A percentile compares a stretch with the other conserved stretches of the same genome.
These are phyloP conservation scores for Leptinotarsa rubiginosa DNA, from an alignment of 2,888 invertebrate genomes.

Conservation along the genomic window DNA sequence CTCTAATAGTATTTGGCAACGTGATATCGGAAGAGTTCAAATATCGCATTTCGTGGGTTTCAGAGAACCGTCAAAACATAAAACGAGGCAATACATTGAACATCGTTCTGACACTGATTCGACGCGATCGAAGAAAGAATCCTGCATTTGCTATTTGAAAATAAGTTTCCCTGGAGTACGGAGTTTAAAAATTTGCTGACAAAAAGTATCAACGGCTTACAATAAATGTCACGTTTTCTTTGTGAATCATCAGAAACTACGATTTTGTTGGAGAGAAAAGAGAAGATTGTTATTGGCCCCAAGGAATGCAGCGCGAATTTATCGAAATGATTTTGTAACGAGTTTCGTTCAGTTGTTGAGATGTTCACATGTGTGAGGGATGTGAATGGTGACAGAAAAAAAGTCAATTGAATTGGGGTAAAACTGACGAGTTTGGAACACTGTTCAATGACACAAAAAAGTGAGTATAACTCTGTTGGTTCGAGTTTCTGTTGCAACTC, in stretches of 20 bases:
- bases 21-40: conserved; percentile 1
- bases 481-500: no score
- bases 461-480: no score
- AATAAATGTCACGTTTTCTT: conserved; percentile 38
- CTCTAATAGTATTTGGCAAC: not conserved
- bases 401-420: no score
- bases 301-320: not conserved
- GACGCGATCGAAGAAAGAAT: conserved; percentile 9
- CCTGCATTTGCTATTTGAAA: conserved; percentile 2
- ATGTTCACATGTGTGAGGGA: no score
- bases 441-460: no score
- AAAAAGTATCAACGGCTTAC: conserved; percentile 34
- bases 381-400: no score
- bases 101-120: conserved; percentile 20
- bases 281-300: not conserved
- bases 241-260: conserved; percentile 25
- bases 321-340: not conserved
- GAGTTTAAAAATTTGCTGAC: conserved; percentile 27
- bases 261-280: not conserved
- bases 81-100: conserved; percentile 16
- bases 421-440: no score
- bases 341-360: not conserved
- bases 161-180: not conserved
- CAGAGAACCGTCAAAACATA: conserved; percentile 18
- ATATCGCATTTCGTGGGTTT: conserved; percentile 1